Base-by-base conservation (phyloP, 2,888 invertebrate genomes). In the Synergus itoensis region DNA sequence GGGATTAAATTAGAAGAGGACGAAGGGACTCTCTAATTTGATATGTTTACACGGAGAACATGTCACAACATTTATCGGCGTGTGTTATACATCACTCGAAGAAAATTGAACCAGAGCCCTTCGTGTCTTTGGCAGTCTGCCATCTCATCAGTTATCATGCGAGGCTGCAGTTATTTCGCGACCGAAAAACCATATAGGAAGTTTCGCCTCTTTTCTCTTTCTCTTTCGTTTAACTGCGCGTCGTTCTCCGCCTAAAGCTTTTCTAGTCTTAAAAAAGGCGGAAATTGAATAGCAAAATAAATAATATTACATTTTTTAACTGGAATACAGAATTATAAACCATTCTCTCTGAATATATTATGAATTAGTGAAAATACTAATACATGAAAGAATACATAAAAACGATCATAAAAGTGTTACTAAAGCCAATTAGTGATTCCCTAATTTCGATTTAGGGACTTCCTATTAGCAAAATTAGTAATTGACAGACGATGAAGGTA, bases 61-160 rank as follows among this genome's bases (percentile, higher is more conserved):
- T 73, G 73, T 73, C 73, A 73, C 73, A 73, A 73, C 73, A 73
- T 73, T 73, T 73, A 73, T 73, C 73, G 73, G 73, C 73, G 73
- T 57, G 73, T 73, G 73, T 73, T 73, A 73, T 73, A 73, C 73
- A 73, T 73, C 73, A 73, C 73, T 73, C 53, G 73, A 18, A 36
- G 53, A 73, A 73, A 57, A 73, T 73, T 73, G 73, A 73, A 73
- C 73, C 28, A 53, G 73, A 73, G 73, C 53, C 73, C 73, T 73
- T 73, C 73, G 48, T 73, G 73, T 73, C 36, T 73, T 73, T 53
- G 73, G 73, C 73, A 28, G n/a, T n/a, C 36, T 73, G 73, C 73
- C 73, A 73, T 53, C 53, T 36, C 73, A 73, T 73, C 36, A 73
- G 73, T 73, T 73, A 73, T 73, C 73, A 53, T 73, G 73, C 73